Base-by-base conservation (phyloP, 2,797 vertebrate genomes). In the Serranus cabrilla region DNA sequence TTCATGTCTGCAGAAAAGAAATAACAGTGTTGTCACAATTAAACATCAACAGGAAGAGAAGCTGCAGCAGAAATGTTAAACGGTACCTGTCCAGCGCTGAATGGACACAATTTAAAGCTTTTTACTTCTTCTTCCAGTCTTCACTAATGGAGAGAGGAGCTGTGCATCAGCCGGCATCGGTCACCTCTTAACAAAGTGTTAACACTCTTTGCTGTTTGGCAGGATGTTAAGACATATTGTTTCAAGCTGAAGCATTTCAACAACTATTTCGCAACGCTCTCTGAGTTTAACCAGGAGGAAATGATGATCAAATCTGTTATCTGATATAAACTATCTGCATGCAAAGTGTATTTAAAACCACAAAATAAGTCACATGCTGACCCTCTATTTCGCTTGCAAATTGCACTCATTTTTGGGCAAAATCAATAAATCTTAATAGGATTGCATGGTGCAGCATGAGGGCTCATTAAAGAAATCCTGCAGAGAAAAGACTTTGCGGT, bases 201-300 rank as follows among this genome's bases (percentile, higher is more conserved):
- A 52, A 71, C 54, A 14, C 47, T 27, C 37, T 43, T 67, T 61
- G 18, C 34, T 37, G 47, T 75, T 80, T 46, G n/a, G 27, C 88
- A 89, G 89, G 92, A 92, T 87, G 89, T 93, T 80, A 76, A 74
- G 81, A 84, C 82, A 89, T 11, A 4, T 10, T 45, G 34, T 45
- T 56, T 71, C 23, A 60, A 58, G 18, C 2, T 1, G 14, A 67
- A 40, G 2, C 21, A 39, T 87, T 87, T 85, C 78, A 55, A 12
- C 66, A 66, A 42, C 34, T 23, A 10, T 91, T 83, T 76, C 11
- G 52, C 81, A 87, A 91, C 14, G 5, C 8, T 13, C 13, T 42
- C 20, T 66, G 42, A 1, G 31, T 60, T 54, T 64, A 23, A 57
- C 20, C 2, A 54, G 46, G 59, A 90, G 87, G 90, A 89, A 89